Conservation (phyloP, 2,797 vertebrate genomes). For the Pipistrellus pygmaeus region DNA sequence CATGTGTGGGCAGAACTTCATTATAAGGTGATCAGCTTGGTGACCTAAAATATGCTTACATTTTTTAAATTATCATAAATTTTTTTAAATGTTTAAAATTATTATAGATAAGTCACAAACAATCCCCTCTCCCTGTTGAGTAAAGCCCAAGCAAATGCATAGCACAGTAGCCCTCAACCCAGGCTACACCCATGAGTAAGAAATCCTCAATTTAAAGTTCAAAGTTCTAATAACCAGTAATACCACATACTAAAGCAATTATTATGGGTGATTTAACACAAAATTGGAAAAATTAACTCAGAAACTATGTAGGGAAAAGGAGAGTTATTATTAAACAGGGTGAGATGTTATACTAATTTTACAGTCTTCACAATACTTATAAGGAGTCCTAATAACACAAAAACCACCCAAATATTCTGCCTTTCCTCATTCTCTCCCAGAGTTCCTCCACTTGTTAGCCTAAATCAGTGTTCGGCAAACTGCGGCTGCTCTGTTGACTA, state of each 20-base stretch:
- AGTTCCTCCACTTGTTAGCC: neutral
- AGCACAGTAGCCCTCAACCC: neutral
- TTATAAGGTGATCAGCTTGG: neutral
- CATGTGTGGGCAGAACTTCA: neutral
- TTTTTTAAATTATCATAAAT: neutral
- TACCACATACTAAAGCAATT: neutral
- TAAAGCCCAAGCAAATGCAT: neutral
- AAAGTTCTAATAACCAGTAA: neutral
- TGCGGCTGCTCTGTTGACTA: too few relatives aligned
- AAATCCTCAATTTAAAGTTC: neutral
- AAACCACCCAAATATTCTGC: neutral
- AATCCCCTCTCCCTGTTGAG: neutral
- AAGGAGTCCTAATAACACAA: neutral
- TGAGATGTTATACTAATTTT: constrained; percentile 36
- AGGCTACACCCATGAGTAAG: neutral
- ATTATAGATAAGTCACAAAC: neutral
- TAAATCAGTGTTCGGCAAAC: neutral
- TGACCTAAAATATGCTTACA: neutral
- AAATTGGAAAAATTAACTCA: constrained; percentile 17
- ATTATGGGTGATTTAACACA: neutral
- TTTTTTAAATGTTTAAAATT: neutral
- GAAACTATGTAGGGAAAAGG: constrained; percentile 21
- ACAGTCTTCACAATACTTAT: constrained; percentile 24
- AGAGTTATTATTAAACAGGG: constrained; percentile 18
- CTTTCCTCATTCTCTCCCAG: neutral